These are phyloP conservation scores for Setipinna tenuifilis DNA, from an alignment of 2,797 vertebrate genomes.

Conservation along the genomic window DNA sequence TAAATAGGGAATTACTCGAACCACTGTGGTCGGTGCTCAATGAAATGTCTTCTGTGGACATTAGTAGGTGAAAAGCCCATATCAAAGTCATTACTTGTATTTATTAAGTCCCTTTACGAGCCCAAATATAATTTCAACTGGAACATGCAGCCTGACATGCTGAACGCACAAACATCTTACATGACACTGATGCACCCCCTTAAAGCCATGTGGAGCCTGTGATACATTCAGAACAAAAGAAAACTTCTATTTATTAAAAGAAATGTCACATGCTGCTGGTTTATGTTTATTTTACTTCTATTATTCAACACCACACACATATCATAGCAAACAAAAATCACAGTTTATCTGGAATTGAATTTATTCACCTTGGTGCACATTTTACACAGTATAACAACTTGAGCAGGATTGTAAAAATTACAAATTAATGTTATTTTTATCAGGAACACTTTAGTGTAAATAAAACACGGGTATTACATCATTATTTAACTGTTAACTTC, in stretches of 20 bases:
- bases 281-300: background rate
- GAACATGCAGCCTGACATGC: background rate
- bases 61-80: background rate
- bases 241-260: conserved; percentile 17
- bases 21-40: background rate
- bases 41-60: background rate
- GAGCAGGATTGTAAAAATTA: conserved; percentile 31
- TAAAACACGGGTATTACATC: background rate
- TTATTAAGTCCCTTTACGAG: background rate
- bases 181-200: background rate
- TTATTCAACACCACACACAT: background rate
- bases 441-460: background rate
- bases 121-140: background rate
- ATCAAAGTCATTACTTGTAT: background rate
- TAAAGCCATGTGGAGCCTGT: background rate
- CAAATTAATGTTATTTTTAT: conserved; percentile 28
- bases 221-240: background rate
- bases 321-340: background rate
- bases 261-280: background rate
- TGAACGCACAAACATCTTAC: background rate
- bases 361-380: conserved; percentile 16
- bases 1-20: background rate
- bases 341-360: background rate
- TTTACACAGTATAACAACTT: background rate
- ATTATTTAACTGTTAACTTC: conserved; percentile 1